Conservation (phyloP, 30 jellyfish, hydroid and myxozoan genomes). For the Sanderia malayensis region DNA sequence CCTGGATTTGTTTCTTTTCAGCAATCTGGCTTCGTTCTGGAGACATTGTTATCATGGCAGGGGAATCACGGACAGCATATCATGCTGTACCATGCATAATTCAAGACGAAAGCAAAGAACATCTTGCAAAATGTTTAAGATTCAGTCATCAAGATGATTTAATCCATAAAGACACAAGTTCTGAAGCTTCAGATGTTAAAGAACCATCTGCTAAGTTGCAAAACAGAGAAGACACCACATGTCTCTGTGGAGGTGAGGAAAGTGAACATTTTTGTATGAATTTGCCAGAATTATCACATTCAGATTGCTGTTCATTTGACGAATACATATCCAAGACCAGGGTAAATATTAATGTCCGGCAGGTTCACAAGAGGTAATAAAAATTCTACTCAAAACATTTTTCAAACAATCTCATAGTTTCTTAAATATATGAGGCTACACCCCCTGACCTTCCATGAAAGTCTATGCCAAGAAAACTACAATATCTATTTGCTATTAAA, state of each 20-base stretch:
- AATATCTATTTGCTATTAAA: too few relatives aligned
- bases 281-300: not conserved
- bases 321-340: conserved; percentile 81
- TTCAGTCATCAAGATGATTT: not conserved
- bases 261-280: conserved; percentile 25
- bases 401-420: too few relatives aligned
- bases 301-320: conserved; percentile 54
- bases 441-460: too few relatives aligned
- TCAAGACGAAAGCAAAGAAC: conserved; percentile 32
- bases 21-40: conserved; percentile 98
- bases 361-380: conserved; percentile 89
- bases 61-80: conserved; percentile 86
- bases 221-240: too few relatives aligned
- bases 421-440: too few relatives aligned
- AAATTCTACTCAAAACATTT: too few relatives aligned
- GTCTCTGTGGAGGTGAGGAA: not conserved
- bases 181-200: not conserved
- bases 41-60: conserved; percentile 88
- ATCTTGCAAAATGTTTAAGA: conserved; percentile 17
- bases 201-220: not conserved
- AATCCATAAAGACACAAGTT: not conserved
- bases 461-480: too few relatives aligned
- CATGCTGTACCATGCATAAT: conserved; percentile 99
- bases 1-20: conserved; percentile 14
- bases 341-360: conserved; percentile 85